Evolutionary conservation across 1,140 invertebrate species (phyloP), one percentile per base, ranked within the genome.

Genomic region (Gryon sp.): DNA sequence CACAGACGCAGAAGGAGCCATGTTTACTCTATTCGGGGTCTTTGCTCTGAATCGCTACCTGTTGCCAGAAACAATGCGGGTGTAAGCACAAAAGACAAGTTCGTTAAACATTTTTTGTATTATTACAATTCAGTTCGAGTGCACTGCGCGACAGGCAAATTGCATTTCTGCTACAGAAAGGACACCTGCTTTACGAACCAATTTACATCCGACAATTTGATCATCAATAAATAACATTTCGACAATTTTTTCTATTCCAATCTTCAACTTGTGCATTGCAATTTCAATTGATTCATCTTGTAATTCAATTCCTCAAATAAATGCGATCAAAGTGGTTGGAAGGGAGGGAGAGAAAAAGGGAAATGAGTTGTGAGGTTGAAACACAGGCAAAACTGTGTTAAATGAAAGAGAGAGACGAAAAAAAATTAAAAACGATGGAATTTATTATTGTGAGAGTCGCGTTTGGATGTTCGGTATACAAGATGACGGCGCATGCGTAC

Each of bases 11-110:
- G n/a, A n/a, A n/a, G n/a, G n/a, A n/a, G n/a, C n/a, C n/a, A n/a
- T n/a, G n/a, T n/a, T n/a, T n/a, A n/a, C n/a, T 84, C 80, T 66
- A 36, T 45, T 24, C 66, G 77, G 68, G 83, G 84, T 86, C 82
- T 84, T 87, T 87, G 84, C 81, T 78, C 84, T 81, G 81, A 83
- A 83, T 82, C 82, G 81, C 70, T 83, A 81, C 80, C 79, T 81
- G 79, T 78, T 84, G 79, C 81, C 79, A 82, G 72, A 80, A 80
- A 77, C 65, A 80, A 76, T 48, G 40, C 59, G 45, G 28, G 48
- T 75, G 18, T 48, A 15, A 65, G 26, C 48, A 46, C 48, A 53
- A 55, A 38, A 36, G 16, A 53, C 11, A 26, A 24, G 3, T 60
- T 45, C 15, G 45, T 48, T 38, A 34, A 40, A 30, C 40, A 68